Conservation (phyloP, 2,113 vertebrate species). For the Polypterus senegalus region DNA sequence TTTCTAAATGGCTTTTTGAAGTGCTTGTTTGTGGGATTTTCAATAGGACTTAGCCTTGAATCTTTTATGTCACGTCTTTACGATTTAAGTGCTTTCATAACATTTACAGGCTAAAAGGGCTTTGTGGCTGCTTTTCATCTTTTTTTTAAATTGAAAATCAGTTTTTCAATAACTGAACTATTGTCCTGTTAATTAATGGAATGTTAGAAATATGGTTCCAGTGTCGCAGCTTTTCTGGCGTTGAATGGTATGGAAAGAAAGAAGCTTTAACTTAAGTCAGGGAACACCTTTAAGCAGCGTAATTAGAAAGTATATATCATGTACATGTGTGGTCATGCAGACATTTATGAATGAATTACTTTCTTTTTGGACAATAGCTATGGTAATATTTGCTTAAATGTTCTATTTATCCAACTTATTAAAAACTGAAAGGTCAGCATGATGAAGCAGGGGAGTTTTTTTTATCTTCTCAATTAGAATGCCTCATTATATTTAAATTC, state of each 20-base stretch:
- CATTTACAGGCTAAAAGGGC: conserved; percentile 49
- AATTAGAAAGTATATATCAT: too few relatives aligned
- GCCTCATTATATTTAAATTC: too few relatives aligned
- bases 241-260: conserved; percentile 49
- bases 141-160: conserved; percentile 56
- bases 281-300: conserved; percentile 39
- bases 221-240: conserved; percentile 57
- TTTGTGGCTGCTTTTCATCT: conserved; percentile 37
- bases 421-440: too few relatives aligned
- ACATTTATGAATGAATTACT: too few relatives aligned
- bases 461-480: too few relatives aligned
- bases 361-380: too few relatives aligned
- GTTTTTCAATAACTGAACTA: conserved; percentile 46
- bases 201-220: conserved; percentile 61
- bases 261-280: conserved; percentile 4
- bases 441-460: too few relatives aligned
- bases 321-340: too few relatives aligned
- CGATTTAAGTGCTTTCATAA: conserved; percentile 65
- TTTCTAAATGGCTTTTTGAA: conserved; percentile 51
- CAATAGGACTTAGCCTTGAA: conserved; percentile 57
- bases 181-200: conserved; percentile 67
- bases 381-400: too few relatives aligned
- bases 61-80: conserved; percentile 56
- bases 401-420: too few relatives aligned
- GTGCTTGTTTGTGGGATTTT: conserved; percentile 49